Base-by-base conservation (phyloP, 2,797 vertebrate genomes). In the Neoniphon sammara region DNA sequence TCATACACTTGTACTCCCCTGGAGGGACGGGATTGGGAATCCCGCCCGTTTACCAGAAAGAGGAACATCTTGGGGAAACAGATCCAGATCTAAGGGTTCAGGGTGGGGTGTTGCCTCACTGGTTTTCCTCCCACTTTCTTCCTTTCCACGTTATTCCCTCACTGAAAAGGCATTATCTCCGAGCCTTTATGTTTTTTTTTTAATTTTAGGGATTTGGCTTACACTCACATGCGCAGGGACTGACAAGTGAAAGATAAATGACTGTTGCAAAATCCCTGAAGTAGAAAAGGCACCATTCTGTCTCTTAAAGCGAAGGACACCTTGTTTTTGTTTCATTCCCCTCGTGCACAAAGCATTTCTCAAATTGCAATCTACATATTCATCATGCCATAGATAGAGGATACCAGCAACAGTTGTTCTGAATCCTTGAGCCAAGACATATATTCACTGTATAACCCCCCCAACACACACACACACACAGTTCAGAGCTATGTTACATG, bases 1-100 rank as follows among this genome's bases (percentile, higher is more conserved):
- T 89, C 85, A 89, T 86, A 68, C 80, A 83, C 80, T 91, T 87
- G 82, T 80, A 84, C 68, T 88, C 82, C 84, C 85, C 88, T 81
- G 81, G 83, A 87, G 90, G 80, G 66, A 81, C 8, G 14, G 60
- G 83, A 83, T 62, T 62, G 50, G 88, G 87, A 91, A 91, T 88
- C 87, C 82, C 88, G 77, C 87, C 83, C 90, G 64, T 87, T 92
- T 91, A 91, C 88, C 82, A 91, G 91, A 91, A 92, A 68, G 75
- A 47, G 60, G 60, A 71, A 55, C 4, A 1, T 81, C 78, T 82
- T 15, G 31, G 83, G 74, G 64, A 91, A 87, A 85, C 75, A 18
- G 78, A 88, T 90, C 80, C 86, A 64, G 63, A 85, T 75, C 71
- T 83, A 54, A 81, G 30, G 23, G 36, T 65, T 53, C 2, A 5